These are phyloP conservation scores for Drosophila punjabiensis DNA, from an alignment of 1,140 invertebrate genomes.

Conservation along the genomic window DNA sequence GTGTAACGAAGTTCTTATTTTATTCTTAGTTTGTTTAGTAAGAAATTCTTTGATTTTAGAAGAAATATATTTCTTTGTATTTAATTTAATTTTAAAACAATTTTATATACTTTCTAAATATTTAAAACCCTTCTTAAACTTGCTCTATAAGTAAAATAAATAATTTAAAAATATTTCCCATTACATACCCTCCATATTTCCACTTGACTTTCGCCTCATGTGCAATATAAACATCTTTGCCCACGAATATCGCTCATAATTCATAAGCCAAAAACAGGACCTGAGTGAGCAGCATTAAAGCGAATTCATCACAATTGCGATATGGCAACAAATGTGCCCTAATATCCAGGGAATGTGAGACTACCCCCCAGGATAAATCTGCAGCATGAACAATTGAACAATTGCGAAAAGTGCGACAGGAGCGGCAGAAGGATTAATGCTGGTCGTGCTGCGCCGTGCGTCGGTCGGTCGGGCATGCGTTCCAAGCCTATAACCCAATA, in stretches of 20 bases:
- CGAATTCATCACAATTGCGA: constrained; percentile 68
- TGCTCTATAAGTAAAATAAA: background rate
- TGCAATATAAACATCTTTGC: constrained; percentile 43
- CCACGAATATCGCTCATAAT: constrained; percentile 61
- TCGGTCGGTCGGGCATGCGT: constrained; percentile 30
- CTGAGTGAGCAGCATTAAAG: constrained; percentile 3
- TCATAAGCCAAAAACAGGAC: constrained; percentile 40
- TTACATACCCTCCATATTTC: constrained; percentile 2
- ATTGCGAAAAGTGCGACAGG: constrained; percentile 62
- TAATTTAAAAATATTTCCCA: background rate
- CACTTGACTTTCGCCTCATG: constrained; percentile 69
- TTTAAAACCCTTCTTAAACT: too few species aligned
- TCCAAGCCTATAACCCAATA: constrained; percentile 10
- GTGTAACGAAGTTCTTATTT: background rate
- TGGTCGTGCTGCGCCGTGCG: too few species aligned
- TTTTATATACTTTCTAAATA: background rate
- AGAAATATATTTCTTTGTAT: background rate
- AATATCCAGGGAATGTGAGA: constrained; percentile 42
- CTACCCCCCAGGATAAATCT: constrained; percentile 39
- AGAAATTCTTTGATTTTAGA: background rate
- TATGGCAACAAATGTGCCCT: constrained; percentile 68
- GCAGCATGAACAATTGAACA: constrained; percentile 75
- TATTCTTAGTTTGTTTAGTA: fast-evolving
- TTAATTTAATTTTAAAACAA: background rate
- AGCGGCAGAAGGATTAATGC: constrained; percentile 80